Evolutionary conservation across 1,140 invertebrate genomes (phyloP).

Genomic region (Cydia strobilella): DNA sequence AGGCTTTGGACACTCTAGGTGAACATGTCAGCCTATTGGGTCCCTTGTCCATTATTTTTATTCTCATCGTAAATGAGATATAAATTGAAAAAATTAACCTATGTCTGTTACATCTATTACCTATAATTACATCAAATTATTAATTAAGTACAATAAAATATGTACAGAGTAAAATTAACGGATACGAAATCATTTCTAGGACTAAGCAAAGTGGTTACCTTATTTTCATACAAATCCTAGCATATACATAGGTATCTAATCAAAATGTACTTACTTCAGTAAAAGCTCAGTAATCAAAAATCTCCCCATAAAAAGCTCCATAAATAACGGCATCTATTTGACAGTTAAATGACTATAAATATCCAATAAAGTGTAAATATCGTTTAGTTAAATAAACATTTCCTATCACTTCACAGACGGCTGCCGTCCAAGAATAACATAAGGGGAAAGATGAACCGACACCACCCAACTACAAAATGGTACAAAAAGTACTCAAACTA

Average conservation of each 20-base stretch:
- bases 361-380: constrained; percentile 27
- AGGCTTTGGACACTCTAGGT: too few relatives aligned
- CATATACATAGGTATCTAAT: not conserved
- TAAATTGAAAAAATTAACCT: too few relatives aligned
- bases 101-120: too few relatives aligned
- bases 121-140: too few relatives aligned
- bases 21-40: too few relatives aligned
- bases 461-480: not conserved
- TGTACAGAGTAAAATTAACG: too few relatives aligned
- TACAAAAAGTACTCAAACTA: constrained; percentile 45
- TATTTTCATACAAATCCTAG: not conserved
- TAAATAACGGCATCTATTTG: not conserved
- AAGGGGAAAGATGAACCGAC: not conserved
- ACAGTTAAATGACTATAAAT: constrained; percentile 15
- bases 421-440: constrained; percentile 39
- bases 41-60: too few relatives aligned
- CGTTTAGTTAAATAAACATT: constrained; percentile 30
- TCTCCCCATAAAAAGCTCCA: not conserved
- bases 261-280: not conserved
- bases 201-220: not conserved
- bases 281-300: not conserved
- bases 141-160: too few relatives aligned
- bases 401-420: constrained; percentile 67
- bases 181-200: too few relatives aligned
- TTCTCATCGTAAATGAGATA: too few relatives aligned